Evolutionary conservation across 1,140 invertebrate genomes (phyloP), one percentile per base, ranked within the genome.

Genomic region (Zaprionus davidi): DNA sequence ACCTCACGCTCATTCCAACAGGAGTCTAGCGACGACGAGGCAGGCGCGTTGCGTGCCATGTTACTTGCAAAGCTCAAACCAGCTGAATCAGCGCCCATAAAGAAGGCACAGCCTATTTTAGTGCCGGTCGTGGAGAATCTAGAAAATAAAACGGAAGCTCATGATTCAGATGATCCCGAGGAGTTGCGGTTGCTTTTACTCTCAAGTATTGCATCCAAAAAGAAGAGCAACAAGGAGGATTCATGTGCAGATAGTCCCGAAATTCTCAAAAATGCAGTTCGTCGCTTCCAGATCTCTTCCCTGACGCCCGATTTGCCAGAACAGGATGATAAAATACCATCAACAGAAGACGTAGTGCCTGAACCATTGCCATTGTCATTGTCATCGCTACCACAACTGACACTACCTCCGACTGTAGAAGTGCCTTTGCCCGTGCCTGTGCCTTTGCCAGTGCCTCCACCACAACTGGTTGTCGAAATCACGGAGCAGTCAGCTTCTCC

Each of bases 201-300:
- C 15, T 72, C 79, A 2, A 90, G 79, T 64, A 79, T 88, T 66
- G 79, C 72, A 0, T 49, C 46, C 7, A 91, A 82, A 49, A 81
- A 84, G 24, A 55, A 79, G 15, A 49, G 1, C 1, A 41, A 1
- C 1, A 17, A 28, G 6, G 38, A 58, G 2, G 15, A 51, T 1
- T 28, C 6, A 0, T 20, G 46, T 6, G n/a, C 11, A 1, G 55
- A 71, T 2, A 87, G 84, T 38, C 79, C 81, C 9, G 60, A 75
- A 17, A 82, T 92, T 20, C 76, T 92, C 1, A 92, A 91, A 38
- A 88, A 90, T 69, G 91, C 91, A 9, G 77, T 92, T 0, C 79
- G 74, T 6, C 84, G 91, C 7, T 84, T 92, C 20, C 72, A 81
- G 13, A 36, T 57, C 5, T 1, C 26, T 26, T 28, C 36, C 4